Evolutionary conservation across 2,113 vertebrate genomes (phyloP), one percentile per base, ranked within the genome.

Genomic region (Oostethus manadensis): DNA sequence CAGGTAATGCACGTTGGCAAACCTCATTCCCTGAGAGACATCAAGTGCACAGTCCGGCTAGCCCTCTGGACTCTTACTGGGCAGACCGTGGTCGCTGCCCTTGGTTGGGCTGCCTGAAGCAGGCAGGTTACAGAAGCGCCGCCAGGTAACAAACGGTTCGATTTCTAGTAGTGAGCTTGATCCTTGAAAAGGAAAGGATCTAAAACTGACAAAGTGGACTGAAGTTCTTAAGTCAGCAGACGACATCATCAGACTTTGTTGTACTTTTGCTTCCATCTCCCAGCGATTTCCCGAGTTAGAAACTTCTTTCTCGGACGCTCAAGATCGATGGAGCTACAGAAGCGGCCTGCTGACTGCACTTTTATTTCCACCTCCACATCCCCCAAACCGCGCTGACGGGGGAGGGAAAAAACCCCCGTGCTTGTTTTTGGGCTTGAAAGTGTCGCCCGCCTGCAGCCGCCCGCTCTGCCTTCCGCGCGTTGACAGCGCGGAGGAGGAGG

Each of bases 301-400:
- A 75, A 63, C 46, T 20, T 57, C 9, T 65, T 13, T 63, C 29
- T 3, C 22, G 62, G 72, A 51, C 55, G 56, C 42, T 57, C 38
- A 17, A 8, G 47, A 13, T 67, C 45, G 29, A 33, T 35, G 38
- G 21, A 26, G 42, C 23, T 20, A 55, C 55, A 49, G 17, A 49
- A 23, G 21, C 14, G 53, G 50, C 56, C 51, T 17, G 66, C 23
- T 21, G 44, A 64, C 62, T 66, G 1, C 44, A 45, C n/a, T 56
- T 56, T 51, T 48, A 49, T 56, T 68, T 53, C 48, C 38, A 56
- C 49, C 45, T 60, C n/a, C 46, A 23, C 62, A 13, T 68, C 48
- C 17, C 54, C 45, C 13, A 14, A 23, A 17, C 3, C 8, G 3
- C 50, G 63, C 26, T 71, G 61, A 62, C n/a, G 40, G 61, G 17